Evolutionary conservation across 2,113 vertebrate genomes (phyloP), one percentile per base, ranked within the genome.

Genomic region (Melospiza melodia): DNA sequence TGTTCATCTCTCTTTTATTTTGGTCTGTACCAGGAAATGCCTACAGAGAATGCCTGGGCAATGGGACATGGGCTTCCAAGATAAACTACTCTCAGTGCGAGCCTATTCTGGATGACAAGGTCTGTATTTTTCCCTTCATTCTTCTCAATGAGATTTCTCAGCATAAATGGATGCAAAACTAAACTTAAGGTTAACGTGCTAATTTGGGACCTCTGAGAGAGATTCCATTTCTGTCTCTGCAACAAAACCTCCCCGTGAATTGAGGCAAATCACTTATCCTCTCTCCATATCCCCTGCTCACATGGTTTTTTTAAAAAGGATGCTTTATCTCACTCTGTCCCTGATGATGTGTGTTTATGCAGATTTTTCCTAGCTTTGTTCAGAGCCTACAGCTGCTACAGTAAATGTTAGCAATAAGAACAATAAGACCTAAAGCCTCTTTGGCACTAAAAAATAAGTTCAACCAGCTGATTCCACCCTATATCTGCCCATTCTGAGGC

Each of bases 51-150:
- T 99, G 99, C 96, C 97, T 99, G 96, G 99, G 98, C 84, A 99
- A 99, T 28, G 99, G 99, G 25, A 99, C 99, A 1, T 99, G 99
- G 99, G 99, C 99, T 46, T 96, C 98, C 59, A 98, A 98, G 97
- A 99, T 99, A 96, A 99, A 99, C 98, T 99, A 99, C 97, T 99
- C 99, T 21, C 98, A 98, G 90, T 99, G 99, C 5, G 98, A 99
- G 77, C 99, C 99, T 73, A 99, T 99, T 97, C 94, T 99, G 95
- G 98, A 99, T 19, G 98, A 99, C 82, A 99, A 99, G 98, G 99
- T 99, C 57, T 96, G 98, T 97, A 73, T 65, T 76, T 75, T 75
- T 81, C 44, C 21, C 62, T 83, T 43, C 27, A 13, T 65, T 96
- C 68, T 85, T 76, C 78, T 88, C 73, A 84, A 14, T 65, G 67